Conservation (phyloP, 2,113 vertebrate genomes). For the Panurus biarmicus region DNA sequence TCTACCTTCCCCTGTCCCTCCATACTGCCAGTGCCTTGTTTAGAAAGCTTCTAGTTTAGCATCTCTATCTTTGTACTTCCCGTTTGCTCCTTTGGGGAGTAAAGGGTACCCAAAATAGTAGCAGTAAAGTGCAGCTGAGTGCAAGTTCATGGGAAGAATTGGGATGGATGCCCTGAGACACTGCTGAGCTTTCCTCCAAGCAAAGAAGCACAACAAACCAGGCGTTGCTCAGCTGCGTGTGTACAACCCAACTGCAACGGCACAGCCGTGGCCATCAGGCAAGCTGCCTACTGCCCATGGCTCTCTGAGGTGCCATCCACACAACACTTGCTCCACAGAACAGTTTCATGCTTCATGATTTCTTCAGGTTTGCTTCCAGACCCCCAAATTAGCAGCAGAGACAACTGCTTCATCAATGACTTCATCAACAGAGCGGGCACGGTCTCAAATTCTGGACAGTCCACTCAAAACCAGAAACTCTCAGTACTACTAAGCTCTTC, state of each 20-base stretch:
- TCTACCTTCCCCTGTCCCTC: neutral
- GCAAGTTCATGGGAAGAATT: neutral
- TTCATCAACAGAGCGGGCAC: neutral
- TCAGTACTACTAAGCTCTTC: neutral
- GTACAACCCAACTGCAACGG: neutral
- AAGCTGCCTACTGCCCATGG: neutral
- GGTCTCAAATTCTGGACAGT: neutral
- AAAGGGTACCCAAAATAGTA: neutral
- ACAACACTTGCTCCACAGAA: neutral
- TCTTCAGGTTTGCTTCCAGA: neutral
- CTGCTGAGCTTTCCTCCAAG: neutral
- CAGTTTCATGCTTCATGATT: neutral
- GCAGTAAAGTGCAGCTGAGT: neutral
- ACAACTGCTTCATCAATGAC: neutral
- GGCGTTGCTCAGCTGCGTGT: neutral
- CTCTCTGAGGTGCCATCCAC: neutral
- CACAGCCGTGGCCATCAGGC: accelerated
- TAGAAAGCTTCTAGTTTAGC: neutral
- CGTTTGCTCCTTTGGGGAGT: neutral
- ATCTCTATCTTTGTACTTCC: neutral
- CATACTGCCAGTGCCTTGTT: neutral
- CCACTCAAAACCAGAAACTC: neutral
- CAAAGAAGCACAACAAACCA: neutral
- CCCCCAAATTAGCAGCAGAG: neutral
- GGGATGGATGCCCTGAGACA: neutral